phyloP scores from a whole-genome alignment of 2,888 invertebrate species.

The Synergus gifuensis region DNA sequence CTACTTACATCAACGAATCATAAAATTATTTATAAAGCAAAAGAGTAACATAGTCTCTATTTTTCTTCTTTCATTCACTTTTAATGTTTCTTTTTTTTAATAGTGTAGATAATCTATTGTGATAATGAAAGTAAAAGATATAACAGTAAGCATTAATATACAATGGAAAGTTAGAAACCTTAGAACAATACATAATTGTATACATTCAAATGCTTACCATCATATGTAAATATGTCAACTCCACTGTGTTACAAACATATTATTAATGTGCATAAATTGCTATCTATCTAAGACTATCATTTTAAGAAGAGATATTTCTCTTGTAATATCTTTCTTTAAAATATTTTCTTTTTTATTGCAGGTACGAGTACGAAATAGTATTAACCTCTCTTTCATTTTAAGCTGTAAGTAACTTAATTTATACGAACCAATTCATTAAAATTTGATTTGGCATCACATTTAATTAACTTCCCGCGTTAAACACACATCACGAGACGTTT shows the following conservation, averaged over 20 bases:
- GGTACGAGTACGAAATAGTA: not conserved
- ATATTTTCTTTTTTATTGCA: not conserved
- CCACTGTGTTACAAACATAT: not conserved
- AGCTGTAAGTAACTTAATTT: not conserved
- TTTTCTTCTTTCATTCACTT: not conserved
- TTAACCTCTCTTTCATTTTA: not conserved
- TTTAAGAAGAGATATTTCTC: not conserved
- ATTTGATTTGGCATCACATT: not conserved
- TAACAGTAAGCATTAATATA: not conserved
- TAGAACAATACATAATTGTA: constrained; percentile 13
- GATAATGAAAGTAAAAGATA: not conserved
- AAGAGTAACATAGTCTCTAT: not conserved
- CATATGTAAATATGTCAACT: constrained; percentile 18
- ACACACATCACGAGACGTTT: not conserved
- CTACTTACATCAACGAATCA: not conserved
- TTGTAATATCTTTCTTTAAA: not conserved
- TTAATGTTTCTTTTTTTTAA: not conserved
- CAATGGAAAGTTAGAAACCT: constrained; percentile 14
- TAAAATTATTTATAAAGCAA: constrained; percentile 6
- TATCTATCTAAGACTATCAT: not conserved
- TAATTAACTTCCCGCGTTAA: not conserved
- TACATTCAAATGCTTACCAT: not conserved
- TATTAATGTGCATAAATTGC: constrained; percentile 10
- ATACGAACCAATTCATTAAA: not conserved
- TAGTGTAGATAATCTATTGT: too few species aligned